Conservation (phyloP, 2,888 invertebrate species). For the Drosophila vallismaia region DNA sequence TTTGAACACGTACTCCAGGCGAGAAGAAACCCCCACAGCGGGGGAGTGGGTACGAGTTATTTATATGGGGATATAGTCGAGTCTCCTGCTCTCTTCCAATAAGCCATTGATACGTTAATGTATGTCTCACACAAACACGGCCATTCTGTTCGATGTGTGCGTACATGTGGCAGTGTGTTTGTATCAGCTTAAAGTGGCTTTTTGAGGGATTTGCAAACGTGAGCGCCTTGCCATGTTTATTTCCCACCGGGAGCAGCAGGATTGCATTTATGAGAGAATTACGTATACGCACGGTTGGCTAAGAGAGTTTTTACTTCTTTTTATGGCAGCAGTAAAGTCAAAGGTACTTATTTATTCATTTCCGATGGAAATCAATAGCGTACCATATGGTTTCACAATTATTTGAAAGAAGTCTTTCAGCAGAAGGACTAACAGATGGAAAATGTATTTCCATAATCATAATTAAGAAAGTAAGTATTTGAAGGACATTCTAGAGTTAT, state of each 20-base stretch:
- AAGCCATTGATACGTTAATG: constrained; percentile 76
- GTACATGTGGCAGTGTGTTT: constrained; percentile 35
- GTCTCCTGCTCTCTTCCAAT: constrained; percentile 42
- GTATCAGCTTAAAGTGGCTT: constrained; percentile 57
- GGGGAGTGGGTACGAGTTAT: constrained; percentile 28
- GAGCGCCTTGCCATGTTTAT: constrained; percentile 30
- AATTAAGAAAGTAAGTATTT: not conserved
- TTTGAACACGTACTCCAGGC: constrained; percentile 55
- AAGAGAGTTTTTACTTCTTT: constrained; percentile 1
- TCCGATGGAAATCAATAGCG: constrained; percentile 21
- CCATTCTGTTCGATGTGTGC: not conserved
- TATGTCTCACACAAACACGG: constrained; percentile 39
- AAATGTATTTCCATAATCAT: not conserved
- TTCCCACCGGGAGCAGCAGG: constrained; percentile 27
- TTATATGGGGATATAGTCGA: constrained; percentile 38
- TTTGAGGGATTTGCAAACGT: constrained; percentile 60
- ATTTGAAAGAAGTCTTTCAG: not conserved
- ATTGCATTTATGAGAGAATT: constrained; percentile 52
- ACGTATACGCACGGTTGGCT: constrained; percentile 32
- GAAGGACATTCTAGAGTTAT: not conserved
- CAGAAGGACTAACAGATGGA: not conserved
- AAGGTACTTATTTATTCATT: constrained; percentile 35
- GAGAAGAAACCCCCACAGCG: not conserved
- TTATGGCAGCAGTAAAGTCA: constrained; percentile 13
- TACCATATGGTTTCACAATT: constrained; percentile 15